These are phyloP conservation scores for Hemithea aestivaria DNA, from an alignment of 2,888 invertebrate genomes.

Conservation along the genomic window DNA sequence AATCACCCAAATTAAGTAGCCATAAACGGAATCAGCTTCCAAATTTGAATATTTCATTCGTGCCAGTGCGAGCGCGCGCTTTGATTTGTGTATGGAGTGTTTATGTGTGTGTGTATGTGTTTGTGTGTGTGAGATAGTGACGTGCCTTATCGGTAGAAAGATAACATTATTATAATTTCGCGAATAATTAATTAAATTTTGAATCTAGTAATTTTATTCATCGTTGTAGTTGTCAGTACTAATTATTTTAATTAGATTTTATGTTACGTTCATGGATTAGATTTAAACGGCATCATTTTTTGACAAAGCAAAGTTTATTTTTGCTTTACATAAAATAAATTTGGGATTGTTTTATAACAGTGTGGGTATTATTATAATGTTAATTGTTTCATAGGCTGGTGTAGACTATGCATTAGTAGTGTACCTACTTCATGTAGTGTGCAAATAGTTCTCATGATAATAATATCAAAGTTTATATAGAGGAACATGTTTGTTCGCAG, in stretches of 20 bases:
- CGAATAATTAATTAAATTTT: no score
- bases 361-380: no score
- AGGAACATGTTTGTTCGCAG: no score
- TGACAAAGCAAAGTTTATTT: no score
- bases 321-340: no score
- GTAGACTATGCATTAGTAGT: no score
- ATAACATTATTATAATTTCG: conserved; percentile 19
- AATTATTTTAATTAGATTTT: background rate
- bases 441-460: no score
- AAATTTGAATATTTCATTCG: conserved; percentile 79
- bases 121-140: conserved; percentile 27
- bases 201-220: background rate
- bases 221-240: background rate
- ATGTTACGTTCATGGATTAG: conserved; percentile 1
- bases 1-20: conserved; percentile 80
- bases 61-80: conserved; percentile 61
- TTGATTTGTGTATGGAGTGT: conserved; percentile 57
- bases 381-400: no score
- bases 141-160: conserved; percentile 21
- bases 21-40: conserved; percentile 79
- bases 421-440: no score
- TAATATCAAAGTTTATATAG: no score
- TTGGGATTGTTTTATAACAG: no score
- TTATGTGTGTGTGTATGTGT: conserved; percentile 47
- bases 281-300: no score